Conservation (phyloP, 2,797 vertebrate genomes). For the Aythya fuligula region DNA sequence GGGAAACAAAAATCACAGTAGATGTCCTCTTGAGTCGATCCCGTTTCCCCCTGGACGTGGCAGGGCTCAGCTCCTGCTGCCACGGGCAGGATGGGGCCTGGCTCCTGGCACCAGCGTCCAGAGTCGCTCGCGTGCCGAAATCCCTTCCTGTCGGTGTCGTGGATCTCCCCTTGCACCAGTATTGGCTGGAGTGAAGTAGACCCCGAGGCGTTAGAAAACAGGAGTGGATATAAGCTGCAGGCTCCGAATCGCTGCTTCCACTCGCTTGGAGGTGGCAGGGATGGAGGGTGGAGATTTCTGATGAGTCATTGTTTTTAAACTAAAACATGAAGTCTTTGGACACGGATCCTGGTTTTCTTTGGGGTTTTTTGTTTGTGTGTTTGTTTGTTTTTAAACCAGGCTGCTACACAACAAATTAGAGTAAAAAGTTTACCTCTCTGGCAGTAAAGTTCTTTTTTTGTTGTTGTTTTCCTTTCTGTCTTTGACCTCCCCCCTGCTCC, state of each 20-base stretch:
- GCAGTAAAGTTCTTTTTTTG: background rate
- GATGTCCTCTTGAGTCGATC: background rate
- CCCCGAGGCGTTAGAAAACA: background rate
- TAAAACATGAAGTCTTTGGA: background rate
- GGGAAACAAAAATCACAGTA: slow-evolving; percentile 65
- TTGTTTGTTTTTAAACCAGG: slow-evolving; percentile 24
- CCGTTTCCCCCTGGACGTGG: slow-evolving; percentile 20
- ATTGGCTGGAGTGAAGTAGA: slow-evolving; percentile 59
- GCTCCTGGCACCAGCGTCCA: accelerated
- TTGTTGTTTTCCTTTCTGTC: slow-evolving; percentile 1
- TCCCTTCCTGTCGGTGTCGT: accelerated
- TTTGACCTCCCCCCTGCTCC: slow-evolving; percentile 4
- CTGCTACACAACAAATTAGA: slow-evolving; percentile 41
- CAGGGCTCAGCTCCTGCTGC: background rate
- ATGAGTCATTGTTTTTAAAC: background rate
- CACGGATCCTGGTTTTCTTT: slow-evolving; percentile 54
- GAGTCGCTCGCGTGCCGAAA: accelerated
- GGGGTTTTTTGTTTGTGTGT: background rate
- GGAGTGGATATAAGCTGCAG: background rate
- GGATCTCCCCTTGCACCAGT: slow-evolving; percentile 36
- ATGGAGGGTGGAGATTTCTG: background rate
- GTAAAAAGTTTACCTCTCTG: slow-evolving; percentile 71
- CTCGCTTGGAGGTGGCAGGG: background rate
- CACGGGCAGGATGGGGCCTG: background rate
- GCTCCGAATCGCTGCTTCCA: background rate